Base-by-base conservation (phyloP, 2,113 vertebrate genomes). In the Hiodon alosoides region DNA sequence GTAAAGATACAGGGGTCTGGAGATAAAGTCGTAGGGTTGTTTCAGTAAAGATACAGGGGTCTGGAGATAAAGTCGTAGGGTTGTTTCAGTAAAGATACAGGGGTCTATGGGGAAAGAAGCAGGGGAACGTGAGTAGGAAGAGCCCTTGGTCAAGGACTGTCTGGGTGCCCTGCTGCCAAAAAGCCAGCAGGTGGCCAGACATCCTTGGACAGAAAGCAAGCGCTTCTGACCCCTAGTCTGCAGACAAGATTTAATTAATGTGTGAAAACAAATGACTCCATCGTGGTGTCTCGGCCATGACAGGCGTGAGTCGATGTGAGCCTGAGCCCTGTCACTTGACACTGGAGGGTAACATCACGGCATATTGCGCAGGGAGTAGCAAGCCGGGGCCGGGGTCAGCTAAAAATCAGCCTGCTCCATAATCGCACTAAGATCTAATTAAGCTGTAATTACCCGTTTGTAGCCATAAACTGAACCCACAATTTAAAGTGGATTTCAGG, bases 201-300 rank as follows among this genome's bases (percentile, higher is more conserved):
- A 16, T 17, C 60, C 60, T n/a, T 51, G 72, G 64, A 77, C 74
- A 67, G 77, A 78, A 78, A 78, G 77, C 77, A 79, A 72, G 79
- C 76, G 76, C 6, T 31, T 31, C 48, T 72, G 72, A 79, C 83
- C 83, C 83, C 81, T 81, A 85, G 84, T 85, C 82, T 81, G 86
- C 85, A 82, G 87, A 89, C 86, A 87, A 82, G 90, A 90, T 88
- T 90, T 84, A 91, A 89, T 91, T 90, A 90, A 87, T 88, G 87
- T 89, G 86, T 81, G 82, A 91, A 88, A 90, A 90, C 88, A 91
- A 84, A 90, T 91, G 89, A 91, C 89, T 89, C 85, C 89, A 91
- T 90, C 87, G 83, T 81, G 85, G 84, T 9, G 82, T 89, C 86
- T 87, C 78, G 84, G 13, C 78, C 81, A 85, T 84, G 87, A 90